Conservation (phyloP, 2,797 vertebrate genomes). For the Pteronotus mesoamericanus region DNA sequence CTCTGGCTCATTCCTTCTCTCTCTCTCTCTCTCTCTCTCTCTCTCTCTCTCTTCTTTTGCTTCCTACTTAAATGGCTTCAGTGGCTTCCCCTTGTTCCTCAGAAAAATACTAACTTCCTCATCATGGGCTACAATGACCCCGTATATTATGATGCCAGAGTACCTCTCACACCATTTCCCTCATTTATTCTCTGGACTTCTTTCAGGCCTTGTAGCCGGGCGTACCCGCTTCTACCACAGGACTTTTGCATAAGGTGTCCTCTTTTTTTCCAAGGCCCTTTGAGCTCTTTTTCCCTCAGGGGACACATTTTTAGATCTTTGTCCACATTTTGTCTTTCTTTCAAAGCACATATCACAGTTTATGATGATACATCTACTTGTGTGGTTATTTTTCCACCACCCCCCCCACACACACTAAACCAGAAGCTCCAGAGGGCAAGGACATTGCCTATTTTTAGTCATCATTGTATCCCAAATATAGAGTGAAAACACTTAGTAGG, state of each 20-base stretch:
- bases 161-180: not conserved
- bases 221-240: not conserved
- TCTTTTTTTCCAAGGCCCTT: not conserved
- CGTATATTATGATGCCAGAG: not conserved
- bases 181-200: not conserved
- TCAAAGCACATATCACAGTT: not conserved
- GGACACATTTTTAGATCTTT: slow-evolving; percentile 20
- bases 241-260: not conserved
- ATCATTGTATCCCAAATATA: not conserved
- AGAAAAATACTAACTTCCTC: not conserved
- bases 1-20: not conserved
- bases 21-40: not conserved
- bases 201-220: not conserved
- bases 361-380: slow-evolving; percentile 8
- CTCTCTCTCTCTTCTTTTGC: not conserved
- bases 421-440: not conserved
- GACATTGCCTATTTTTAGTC: not conserved
- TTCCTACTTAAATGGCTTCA: not conserved
- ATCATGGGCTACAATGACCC: not conserved
- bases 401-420: not conserved
- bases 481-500: not conserved
- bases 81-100: not conserved
- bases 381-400: not conserved
- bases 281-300: not conserved
- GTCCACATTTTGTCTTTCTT: not conserved